Base-by-base conservation (phyloP, 1,140 invertebrate species). In the Drosophila sp. region DNA sequence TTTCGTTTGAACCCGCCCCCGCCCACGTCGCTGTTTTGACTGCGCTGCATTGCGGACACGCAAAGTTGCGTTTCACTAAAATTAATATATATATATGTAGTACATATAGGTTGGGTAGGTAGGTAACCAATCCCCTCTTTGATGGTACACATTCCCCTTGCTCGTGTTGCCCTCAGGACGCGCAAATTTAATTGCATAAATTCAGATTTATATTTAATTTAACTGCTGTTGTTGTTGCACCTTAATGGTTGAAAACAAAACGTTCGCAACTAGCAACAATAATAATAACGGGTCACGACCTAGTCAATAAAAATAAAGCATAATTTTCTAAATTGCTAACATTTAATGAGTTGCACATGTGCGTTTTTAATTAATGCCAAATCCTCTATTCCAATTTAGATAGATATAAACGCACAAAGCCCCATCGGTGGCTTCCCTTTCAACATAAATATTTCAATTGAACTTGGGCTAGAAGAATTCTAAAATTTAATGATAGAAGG, bases 301-400 rank as follows among this genome's bases (percentile, higher is more conserved):
- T 58, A 77, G 70, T 83, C 83, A 80, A 87, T 87, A 85, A 85
- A 84, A 84, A 84, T 84, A 83, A 82, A 83, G 84, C 44, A 82
- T 83, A 70, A 87, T 89, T 83, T 83, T 69, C 76, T 68, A 77
- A 89, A 83, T 72, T 87, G 83, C 57, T 55, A 69, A 4, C 72
- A 74, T 68, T 83, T 89, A 89, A 87, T 89, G 84, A 87, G 84
- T 68, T 74, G 32, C 70, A 74, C 70, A 83, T 83, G 72, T 73
- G 83, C 60, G 69, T 79, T 79, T 87, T 82, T 79, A 83, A 89
- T 89, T 50, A 50, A 50, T 27, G 23, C 44, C 41, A 8, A 17
- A 47, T 5, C 32, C 3, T 33, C 32, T 33, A 33, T 33, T 33
- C n/a, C 17, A 44, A 44, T 44, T 44, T n/a, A 8, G 6, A 38